Evolutionary conservation across 2,888 invertebrate species (phyloP).

Genomic region (Didymodactylos carnosus): DNA sequence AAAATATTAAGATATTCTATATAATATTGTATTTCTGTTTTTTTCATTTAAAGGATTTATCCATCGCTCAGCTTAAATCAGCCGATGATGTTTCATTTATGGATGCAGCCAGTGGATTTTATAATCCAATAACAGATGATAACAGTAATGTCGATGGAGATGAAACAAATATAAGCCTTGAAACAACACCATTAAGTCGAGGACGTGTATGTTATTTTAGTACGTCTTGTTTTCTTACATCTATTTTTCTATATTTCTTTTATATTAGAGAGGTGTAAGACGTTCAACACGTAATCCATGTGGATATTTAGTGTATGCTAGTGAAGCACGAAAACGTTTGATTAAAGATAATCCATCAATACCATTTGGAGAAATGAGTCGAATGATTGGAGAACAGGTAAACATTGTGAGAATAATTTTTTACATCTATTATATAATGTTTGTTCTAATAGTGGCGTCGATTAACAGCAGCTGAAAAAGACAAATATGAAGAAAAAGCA

Average conservation of each 20-base stretch:
- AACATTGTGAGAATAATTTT: not conserved
- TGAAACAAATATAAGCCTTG: no score
- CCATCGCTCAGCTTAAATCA: no score
- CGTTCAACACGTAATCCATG: conserved; percentile 37
- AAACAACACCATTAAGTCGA: not conserved
- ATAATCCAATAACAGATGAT: no score
- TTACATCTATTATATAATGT: not conserved
- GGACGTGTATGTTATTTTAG: not conserved
- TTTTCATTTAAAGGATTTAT: no score
- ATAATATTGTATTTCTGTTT: no score
- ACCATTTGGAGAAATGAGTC: conserved; percentile 65
- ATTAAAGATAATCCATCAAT: conserved; percentile 80
- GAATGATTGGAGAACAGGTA: conserved; percentile 51
- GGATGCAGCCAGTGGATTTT: no score
- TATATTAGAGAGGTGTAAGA: not conserved
- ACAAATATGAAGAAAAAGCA: not conserved
- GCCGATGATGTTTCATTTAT: no score
- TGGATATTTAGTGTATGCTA: conserved; percentile 90
- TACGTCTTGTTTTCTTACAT: no score
- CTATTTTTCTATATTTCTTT: not conserved
- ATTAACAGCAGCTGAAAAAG: not conserved
- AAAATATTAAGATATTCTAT: no score
- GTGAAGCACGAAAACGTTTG: conserved; percentile 76
- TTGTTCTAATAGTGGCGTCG: not conserved
- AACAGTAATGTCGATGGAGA: no score